phyloP scores from a whole-genome alignment of 2,888 invertebrate species.

The Ochlodes sylvanus region DNA sequence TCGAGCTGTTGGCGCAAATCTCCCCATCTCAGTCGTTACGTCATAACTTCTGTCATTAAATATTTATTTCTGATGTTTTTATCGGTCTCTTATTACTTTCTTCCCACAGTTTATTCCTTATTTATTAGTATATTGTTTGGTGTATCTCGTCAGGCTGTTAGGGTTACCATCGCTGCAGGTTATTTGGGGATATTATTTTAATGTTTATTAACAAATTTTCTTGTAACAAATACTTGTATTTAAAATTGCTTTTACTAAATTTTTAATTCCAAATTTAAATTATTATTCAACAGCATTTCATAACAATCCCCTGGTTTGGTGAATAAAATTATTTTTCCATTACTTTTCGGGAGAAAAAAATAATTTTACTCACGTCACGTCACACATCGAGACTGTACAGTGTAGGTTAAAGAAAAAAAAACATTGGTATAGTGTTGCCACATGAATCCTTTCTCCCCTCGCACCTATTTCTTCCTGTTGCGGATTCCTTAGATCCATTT shows the following conservation, averaged over 20 bases:
- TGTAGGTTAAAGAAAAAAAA: constrained; percentile 61
- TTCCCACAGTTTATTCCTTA: constrained; percentile 22
- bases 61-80: constrained; percentile 20
- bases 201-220: constrained; percentile 26
- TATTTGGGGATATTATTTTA: constrained; percentile 24
- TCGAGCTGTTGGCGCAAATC: constrained; percentile 22
- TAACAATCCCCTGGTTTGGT: constrained; percentile 58
- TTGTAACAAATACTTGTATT: not conserved
- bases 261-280: not conserved
- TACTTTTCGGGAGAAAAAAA: not conserved
- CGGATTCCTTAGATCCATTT: constrained; percentile 41
- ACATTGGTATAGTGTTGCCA: constrained; percentile 75
- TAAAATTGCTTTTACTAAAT: constrained; percentile 33
- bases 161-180: constrained; percentile 28
- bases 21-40: constrained; percentile 14
- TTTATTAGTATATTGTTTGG: constrained; percentile 8
- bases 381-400: constrained; percentile 81
- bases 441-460: constrained; percentile 56
- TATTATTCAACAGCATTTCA: constrained; percentile 73
- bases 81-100: constrained; percentile 20
- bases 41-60: constrained; percentile 15
- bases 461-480: constrained; percentile 60
- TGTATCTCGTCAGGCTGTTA: constrained; percentile 27
- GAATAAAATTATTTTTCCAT: constrained; percentile 44
- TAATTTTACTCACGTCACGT: constrained; percentile 38